A percentile compares a stretch with the other conserved stretches of the same genome.
phyloP scores from a whole-genome alignment of 2,888 invertebrate genomes.

The Neoitamus cyanurus region DNA sequence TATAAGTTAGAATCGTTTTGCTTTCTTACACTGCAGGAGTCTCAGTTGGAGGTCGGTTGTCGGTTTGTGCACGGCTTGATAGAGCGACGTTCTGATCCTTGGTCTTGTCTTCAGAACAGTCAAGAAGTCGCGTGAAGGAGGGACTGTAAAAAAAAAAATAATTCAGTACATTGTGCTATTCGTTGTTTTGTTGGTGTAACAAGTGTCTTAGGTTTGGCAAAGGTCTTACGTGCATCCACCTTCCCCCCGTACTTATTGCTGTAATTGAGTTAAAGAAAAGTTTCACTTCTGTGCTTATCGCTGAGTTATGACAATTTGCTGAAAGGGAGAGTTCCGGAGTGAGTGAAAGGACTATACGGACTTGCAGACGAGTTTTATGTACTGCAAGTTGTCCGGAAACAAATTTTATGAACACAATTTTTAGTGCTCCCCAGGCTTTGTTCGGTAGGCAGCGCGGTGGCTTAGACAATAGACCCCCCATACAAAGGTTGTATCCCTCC shows the following conservation, averaged over 20 bases:
- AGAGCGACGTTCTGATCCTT: not conserved
- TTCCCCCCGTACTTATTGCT: not conserved
- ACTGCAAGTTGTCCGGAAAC: not conserved
- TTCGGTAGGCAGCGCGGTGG: not conserved
- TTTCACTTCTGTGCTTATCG: not conserved
- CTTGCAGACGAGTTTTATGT: not conserved
- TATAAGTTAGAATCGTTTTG: not conserved
- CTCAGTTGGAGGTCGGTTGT: not conserved
- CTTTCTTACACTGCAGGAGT: not conserved
- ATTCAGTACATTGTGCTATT: not conserved
- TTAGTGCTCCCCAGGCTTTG: not conserved
- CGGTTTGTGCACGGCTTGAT: not conserved
- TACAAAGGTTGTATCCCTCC: not conserved
- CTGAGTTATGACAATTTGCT: slow-evolving; percentile 12
- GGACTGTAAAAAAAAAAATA: not conserved
- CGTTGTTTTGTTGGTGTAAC: slow-evolving; percentile 41
- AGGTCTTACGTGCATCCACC: not conserved
- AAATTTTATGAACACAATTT: not conserved
- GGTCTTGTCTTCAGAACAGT: not conserved
- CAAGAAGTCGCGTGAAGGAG: not conserved
- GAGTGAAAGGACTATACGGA: slow-evolving; percentile 8
- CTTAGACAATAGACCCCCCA: not conserved
- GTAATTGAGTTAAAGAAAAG: slow-evolving; percentile 30
- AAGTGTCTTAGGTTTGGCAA: slow-evolving; percentile 30
- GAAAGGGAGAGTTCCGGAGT: not conserved